Percentiles rank a stretch among this genome's conserved stretches.
These are phyloP conservation scores for Ianthella basta DNA, from an alignment of 37 sponge, comb jelly and placozoan species.

Conservation along the genomic window DNA sequence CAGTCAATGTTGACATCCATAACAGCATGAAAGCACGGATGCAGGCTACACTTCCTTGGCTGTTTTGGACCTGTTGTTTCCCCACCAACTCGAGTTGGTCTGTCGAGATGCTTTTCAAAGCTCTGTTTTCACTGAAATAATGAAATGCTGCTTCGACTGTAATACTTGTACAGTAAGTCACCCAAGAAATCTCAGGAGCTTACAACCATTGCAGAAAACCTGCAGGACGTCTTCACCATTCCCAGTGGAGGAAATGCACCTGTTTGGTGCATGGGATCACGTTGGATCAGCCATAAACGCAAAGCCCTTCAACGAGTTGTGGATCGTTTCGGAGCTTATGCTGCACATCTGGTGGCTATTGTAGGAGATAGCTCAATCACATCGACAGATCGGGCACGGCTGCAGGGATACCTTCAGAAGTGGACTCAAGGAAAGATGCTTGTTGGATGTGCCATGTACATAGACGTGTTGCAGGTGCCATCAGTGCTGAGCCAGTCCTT, in stretches of 20 bases:
- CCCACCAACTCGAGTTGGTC: conserved; percentile 63
- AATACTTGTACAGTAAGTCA: conserved; percentile 54
- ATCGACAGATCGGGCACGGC: conserved; percentile 30
- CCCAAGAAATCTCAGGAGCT: conserved; percentile 63
- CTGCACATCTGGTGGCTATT: conserved; percentile 35
- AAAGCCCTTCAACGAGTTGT: conserved; percentile 57
- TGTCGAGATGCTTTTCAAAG: conserved; percentile 53
- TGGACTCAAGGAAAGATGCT: conserved; percentile 45
- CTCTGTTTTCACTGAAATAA: conserved; percentile 19
- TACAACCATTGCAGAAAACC: conserved; percentile 36
- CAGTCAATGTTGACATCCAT: conserved; percentile 48
- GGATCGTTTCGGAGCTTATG: conserved; percentile 66
- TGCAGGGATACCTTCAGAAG: conserved; percentile 58
- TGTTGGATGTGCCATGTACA: conserved; percentile 58
- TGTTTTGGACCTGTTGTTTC: conserved; percentile 68
- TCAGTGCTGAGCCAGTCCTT: not conserved
- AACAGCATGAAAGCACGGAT: conserved; percentile 59
- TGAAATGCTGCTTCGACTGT: conserved; percentile 66
- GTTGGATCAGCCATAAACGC: conserved; percentile 63
- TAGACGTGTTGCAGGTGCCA: conserved; percentile 37
- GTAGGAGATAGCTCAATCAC: conserved; percentile 35
- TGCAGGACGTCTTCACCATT: conserved; percentile 55
- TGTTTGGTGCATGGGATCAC: conserved; percentile 40
- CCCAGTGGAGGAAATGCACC: conserved; percentile 53
- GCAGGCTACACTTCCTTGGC: conserved; percentile 51